These are phyloP conservation scores for Equus quagga DNA, from an alignment of 2,113 vertebrate species.

Conservation along the genomic window DNA sequence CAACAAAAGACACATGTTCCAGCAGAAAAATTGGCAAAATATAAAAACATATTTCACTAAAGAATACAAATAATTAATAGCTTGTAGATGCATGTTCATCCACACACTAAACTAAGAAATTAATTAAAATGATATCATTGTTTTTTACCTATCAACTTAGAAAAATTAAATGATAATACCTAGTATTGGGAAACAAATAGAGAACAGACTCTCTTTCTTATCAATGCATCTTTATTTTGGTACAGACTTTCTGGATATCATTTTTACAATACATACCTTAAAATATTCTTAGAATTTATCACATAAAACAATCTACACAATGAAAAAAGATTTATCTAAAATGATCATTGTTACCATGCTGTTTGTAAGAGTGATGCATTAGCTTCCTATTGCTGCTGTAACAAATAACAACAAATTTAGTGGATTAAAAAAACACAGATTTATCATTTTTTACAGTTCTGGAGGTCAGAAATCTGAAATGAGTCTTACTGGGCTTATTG, in stretches of 20 bases:
- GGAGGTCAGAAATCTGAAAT: not conserved
- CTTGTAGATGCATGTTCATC: not conserved
- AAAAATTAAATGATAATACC: not conserved
- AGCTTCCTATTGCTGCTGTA: not conserved
- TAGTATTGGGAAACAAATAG: not conserved
- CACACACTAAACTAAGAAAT: not conserved
- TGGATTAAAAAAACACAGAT: not conserved
- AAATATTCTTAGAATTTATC: not conserved
- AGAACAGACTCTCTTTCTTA: not conserved
- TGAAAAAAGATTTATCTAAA: not conserved
- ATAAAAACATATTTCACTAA: not conserved
- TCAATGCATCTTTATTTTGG: not conserved
- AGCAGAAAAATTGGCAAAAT: not conserved
- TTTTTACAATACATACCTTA: not conserved
- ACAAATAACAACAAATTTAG: not conserved
- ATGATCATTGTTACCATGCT: not conserved
- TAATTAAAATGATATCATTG: not conserved
- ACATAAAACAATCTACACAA: not conserved
- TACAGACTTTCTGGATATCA: not conserved
- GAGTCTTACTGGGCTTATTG: constrained; percentile 50
- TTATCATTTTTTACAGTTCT: not conserved
- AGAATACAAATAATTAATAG: not conserved
- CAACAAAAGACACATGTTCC: not conserved
- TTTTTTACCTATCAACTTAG: not conserved
- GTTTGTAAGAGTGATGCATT: not conserved